These are phyloP conservation scores for Mamestra configurata DNA, from an alignment of 1,140 invertebrate species.

Conservation along the genomic window DNA sequence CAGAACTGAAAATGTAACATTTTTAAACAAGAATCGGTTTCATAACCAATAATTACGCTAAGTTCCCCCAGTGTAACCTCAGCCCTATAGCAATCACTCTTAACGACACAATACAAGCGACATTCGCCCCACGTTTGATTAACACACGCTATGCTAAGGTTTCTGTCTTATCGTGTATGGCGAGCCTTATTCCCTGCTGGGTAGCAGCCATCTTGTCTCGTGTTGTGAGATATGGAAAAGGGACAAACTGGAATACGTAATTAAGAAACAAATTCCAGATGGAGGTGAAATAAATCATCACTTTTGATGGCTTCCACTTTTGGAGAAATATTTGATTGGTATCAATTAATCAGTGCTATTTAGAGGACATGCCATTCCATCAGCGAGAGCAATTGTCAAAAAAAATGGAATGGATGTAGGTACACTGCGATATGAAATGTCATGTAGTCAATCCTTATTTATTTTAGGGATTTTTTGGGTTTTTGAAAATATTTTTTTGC, in stretches of 20 bases:
- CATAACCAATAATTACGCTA: neutral
- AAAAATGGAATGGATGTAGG: no score
- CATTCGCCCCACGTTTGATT: slow-evolving; percentile 28
- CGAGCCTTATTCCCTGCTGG: slow-evolving; percentile 6
- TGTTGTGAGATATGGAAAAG: neutral
- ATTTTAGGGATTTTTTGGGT: no score
- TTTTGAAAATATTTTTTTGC: no score
- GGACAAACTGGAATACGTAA: slow-evolving; percentile 9
- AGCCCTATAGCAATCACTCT: slow-evolving; percentile 35
- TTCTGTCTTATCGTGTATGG: slow-evolving; percentile 11
- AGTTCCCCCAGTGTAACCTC: neutral
- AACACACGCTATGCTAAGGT: neutral
- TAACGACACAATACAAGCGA: slow-evolving; percentile 7
- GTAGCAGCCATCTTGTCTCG: slow-evolving; percentile 11
- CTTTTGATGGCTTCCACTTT: no score
- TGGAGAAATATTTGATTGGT: no score
- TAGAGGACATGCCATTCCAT: no score
- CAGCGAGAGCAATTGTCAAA: no score
- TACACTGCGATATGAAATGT: no score
- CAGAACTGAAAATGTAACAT: neutral
- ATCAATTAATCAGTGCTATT: no score
- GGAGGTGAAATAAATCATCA: no score
- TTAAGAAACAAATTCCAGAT: neutral
- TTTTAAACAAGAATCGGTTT: neutral
- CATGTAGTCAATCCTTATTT: no score